Conservation (phyloP, 2,888 invertebrate species). For the Lottia gigantea region DNA sequence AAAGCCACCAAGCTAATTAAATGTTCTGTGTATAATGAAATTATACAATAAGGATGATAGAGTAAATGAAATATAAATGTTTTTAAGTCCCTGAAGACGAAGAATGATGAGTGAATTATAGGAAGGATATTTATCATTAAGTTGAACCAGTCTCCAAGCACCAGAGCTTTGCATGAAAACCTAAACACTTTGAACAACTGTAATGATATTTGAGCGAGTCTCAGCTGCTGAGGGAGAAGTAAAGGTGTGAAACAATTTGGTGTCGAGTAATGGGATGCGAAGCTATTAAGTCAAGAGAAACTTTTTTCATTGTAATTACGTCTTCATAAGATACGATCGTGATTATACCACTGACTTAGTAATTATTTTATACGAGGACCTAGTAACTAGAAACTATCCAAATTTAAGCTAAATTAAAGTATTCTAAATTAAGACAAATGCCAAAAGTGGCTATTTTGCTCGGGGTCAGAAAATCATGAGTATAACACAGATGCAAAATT, state of each 20-base stretch:
- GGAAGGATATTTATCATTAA: not conserved
- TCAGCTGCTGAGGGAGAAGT: not conserved
- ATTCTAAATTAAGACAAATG: too few relatives aligned
- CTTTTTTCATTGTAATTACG: slow-evolving; percentile 3
- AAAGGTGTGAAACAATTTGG: slow-evolving; percentile 9
- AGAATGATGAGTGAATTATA: not conserved
- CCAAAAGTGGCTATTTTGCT: too few relatives aligned
- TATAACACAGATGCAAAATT: too few relatives aligned
- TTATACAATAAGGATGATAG: slow-evolving; percentile 3
- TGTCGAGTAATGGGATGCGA: slow-evolving; percentile 7
- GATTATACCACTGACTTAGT: too few relatives aligned
- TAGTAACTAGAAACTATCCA: too few relatives aligned
- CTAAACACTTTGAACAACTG: slow-evolving; percentile 9
- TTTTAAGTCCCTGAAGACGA: not conserved
- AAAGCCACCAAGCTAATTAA: slow-evolving; percentile 9
- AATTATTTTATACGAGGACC: too few relatives aligned
- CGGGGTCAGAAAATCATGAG: too few relatives aligned
- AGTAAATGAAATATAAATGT: slow-evolving; percentile 7
- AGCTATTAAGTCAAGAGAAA: slow-evolving; percentile 1
- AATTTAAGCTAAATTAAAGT: too few relatives aligned
- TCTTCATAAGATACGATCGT: too few relatives aligned
- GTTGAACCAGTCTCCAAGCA: slow-evolving; percentile 7
- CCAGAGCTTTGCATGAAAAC: slow-evolving; percentile 6
- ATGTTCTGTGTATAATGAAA: not conserved
- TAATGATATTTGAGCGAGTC: slow-evolving; percentile 9